These are phyloP conservation scores for Amphipyra tragopoginis DNA, from an alignment of 2,888 invertebrate genomes.

Conservation along the genomic window DNA sequence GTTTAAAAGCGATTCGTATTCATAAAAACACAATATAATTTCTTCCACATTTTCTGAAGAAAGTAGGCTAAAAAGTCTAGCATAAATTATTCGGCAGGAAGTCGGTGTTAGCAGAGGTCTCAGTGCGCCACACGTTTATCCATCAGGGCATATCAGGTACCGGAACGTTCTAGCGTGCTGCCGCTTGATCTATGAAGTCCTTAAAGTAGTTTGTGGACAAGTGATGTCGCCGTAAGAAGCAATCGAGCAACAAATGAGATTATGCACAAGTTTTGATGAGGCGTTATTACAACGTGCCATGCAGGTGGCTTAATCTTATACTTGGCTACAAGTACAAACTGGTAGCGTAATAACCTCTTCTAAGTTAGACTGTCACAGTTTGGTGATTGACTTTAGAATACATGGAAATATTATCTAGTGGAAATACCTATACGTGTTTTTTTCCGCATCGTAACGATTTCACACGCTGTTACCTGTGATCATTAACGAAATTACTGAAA, in stretches of 20 bases:
- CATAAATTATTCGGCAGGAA: not conserved
- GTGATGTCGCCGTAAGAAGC: slow-evolving; percentile 28
- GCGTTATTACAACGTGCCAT: slow-evolving; percentile 17
- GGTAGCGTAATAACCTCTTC: slow-evolving; percentile 5
- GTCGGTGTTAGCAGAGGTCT: not conserved
- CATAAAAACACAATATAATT: too few relatives aligned
- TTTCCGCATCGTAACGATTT: not conserved
- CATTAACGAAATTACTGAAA: slow-evolving; percentile 5
- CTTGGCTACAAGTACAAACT: slow-evolving; percentile 1
- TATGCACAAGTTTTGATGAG: slow-evolving; percentile 51
- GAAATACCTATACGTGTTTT: too few relatives aligned
- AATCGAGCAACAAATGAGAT: slow-evolving; percentile 46
- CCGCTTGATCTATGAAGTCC: not conserved
- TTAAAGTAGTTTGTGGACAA: slow-evolving; percentile 33
- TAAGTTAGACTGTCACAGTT: slow-evolving; percentile 3
- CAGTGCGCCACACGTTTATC: not conserved
- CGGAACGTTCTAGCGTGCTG: too few relatives aligned
- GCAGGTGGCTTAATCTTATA: slow-evolving; percentile 13
- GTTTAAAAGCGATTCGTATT: too few relatives aligned
- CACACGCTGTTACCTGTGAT: slow-evolving; percentile 17
- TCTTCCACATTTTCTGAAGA: too few relatives aligned
- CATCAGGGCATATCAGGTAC: not conserved
- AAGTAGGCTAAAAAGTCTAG: not conserved
- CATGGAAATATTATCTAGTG: not conserved
- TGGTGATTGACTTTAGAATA: not conserved